phyloP scores from a whole-genome alignment of 2,113 vertebrate genomes.

The Chloroceryle aenea region DNA sequence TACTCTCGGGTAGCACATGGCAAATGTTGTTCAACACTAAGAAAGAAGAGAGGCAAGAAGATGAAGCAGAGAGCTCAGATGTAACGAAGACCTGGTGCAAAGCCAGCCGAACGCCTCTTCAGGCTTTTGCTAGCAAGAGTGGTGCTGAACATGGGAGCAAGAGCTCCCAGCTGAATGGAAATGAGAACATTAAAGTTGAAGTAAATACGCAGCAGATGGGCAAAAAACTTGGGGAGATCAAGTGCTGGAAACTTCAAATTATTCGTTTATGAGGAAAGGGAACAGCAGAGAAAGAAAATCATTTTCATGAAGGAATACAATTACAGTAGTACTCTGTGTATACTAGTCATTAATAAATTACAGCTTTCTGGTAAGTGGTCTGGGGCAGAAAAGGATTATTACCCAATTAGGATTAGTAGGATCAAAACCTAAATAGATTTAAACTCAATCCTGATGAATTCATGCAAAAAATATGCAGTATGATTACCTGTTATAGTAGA shows the following conservation, averaged over 20 bases:
- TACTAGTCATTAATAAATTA: not conserved
- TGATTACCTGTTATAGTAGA: not conserved
- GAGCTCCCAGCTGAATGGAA: not conserved
- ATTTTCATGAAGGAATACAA: not conserved
- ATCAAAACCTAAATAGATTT: not conserved
- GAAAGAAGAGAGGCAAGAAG: not conserved
- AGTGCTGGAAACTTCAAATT: not conserved
- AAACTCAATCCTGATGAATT: not conserved
- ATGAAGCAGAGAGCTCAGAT: not conserved
- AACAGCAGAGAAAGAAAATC: not conserved
- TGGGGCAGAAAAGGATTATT: not conserved
- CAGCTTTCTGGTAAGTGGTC: not conserved
- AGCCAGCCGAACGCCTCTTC: not conserved
- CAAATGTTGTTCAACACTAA: not conserved
- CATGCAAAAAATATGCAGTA: not conserved
- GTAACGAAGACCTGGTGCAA: not conserved
- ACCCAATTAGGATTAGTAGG: not conserved
- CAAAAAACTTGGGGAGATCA: not conserved
- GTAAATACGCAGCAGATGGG: not conserved
- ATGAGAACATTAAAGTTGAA: not conserved
- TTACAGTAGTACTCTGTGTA: not conserved
- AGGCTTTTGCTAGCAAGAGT: not conserved
- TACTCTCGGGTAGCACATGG: not conserved
- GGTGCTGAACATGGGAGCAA: accelerated
- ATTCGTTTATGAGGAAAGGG: not conserved